Base-by-base conservation (phyloP, 2,888 invertebrate genomes). In the Lampropteryx suffumata region DNA sequence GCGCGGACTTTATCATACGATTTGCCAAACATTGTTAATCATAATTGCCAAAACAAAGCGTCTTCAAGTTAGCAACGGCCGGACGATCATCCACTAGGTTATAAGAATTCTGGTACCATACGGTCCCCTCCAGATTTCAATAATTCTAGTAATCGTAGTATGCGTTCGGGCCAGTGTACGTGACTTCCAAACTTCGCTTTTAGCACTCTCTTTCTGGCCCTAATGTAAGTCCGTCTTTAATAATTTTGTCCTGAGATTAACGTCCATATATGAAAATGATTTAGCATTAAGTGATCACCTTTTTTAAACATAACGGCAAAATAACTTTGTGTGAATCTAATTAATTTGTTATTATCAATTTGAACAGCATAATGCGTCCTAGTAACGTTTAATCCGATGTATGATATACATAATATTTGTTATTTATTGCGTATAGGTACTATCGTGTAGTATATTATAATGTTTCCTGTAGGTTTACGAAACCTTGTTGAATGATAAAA, bases 251-350 rank as follows among this genome's bases (percentile, higher is more conserved):
- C 89, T 88, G 64, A 81, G 73, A 79, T 62, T 86, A 83, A 88
- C 89, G 89, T 90, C 89, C 89, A 89, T 88, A 84, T 86, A 83
- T 80, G 76, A 81, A 79, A 83, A 85, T 85, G 78, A 82, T 86
- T 87, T 84, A 88, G 88, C 79, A 61, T 85, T 88, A 88, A 83
- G 88, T 84, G 70, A 79, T 76, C 76, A 77, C 82, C 78, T 83
- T 80, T 58, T 70, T 69, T 74, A 65, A 63, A 66, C 66, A 67
- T 52, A 69, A 65, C 45, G 48, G 58, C 58, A 50, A 60, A 55
- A 62, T 69, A 64, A 61, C 70, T 73, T 72, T 69, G 63, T 76
- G 73, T 72, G 65, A 71, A 73, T 73, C 74, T 73, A n/a, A 76
- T 61, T 66, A 40, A 49, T 59, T 59, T 47, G 50, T 54, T 50